Evolutionary conservation across 2,113 vertebrate genomes (phyloP).

Genomic region (Cricetomys ansorgei): DNA sequence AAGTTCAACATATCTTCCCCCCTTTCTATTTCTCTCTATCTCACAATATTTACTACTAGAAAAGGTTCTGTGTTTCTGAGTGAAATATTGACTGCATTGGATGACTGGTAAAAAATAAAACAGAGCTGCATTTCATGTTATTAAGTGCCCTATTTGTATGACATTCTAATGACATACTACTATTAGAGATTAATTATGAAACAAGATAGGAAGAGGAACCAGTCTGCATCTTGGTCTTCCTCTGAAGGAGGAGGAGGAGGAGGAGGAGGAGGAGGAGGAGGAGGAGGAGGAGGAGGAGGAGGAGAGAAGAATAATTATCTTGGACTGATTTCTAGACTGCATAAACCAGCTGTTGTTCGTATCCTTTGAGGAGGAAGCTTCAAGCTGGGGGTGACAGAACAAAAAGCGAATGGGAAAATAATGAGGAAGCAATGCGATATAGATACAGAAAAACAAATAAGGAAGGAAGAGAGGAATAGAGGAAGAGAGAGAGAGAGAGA

Average conservation of each 20-base stretch:
- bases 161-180: accelerated
- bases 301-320: no score
- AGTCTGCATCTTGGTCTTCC: neutral
- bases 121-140: neutral
- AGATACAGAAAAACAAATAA: neutral
- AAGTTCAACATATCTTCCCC: neutral
- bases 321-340: constrained; percentile 21
- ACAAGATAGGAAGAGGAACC: neutral
- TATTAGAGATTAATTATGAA: neutral
- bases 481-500: neutral
- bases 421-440: neutral
- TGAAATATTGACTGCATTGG: constrained; percentile 31
- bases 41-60: neutral
- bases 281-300: no score
- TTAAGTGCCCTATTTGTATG: neutral
- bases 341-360: neutral
- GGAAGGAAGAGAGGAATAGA: accelerated
- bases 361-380: neutral
- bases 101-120: neutral
- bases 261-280: no score
- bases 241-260: no score
- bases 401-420: neutral
- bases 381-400: neutral
- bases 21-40: neutral
- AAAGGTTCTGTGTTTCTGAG: neutral